Base-by-base conservation (phyloP, 2,113 vertebrate genomes). In the Garra rufa region DNA sequence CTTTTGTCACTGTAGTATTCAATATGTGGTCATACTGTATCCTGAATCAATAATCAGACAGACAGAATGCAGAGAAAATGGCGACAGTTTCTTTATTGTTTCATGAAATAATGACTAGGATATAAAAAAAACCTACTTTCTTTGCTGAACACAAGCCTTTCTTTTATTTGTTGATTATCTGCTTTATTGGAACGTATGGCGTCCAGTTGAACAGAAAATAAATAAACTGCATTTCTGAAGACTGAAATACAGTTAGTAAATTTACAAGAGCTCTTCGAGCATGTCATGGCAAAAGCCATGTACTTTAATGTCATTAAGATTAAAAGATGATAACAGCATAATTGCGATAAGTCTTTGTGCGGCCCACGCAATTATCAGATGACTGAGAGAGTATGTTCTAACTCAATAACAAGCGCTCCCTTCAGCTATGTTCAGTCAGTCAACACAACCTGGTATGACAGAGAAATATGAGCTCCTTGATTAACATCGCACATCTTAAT, bases 11-110 rank as follows among this genome's bases (percentile, higher is more conserved):
- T 67, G 28, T 43, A 44, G 26, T 82, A 57, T 73, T 77, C 63
- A 75, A 57, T 59, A 70, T 59, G 24, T 43, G 15, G n/a, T 17
- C 21, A 6, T 43, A 28, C 26, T 76, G n/a, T 84, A 50, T 19
- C 41, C 50, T 3, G n/a, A 77, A 84, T 84, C 75, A 24, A 76
- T 76, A 70, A 41, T 50, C 34, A 67, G 21, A 69, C n/a, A 74
- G 11, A 74, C 78, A 63, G 14, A 44, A 78, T 61, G 34, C 13
- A 61, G 41, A 46, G 14, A 81, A 52, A 15, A 77, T 41, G 2
- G n/a, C 28, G 3, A 44, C 28, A 83, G 73, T 9, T 15, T 3
- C 7, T 61, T 74, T 55, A 52, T 81, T 69, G 28, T 76, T 3
- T 13, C 48, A 5, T 15, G 26, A 9, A 41, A 61, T 44, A 48